phyloP scores from a whole-genome alignment of 1,140 invertebrate genomes.

The Drosophila sproati region DNA sequence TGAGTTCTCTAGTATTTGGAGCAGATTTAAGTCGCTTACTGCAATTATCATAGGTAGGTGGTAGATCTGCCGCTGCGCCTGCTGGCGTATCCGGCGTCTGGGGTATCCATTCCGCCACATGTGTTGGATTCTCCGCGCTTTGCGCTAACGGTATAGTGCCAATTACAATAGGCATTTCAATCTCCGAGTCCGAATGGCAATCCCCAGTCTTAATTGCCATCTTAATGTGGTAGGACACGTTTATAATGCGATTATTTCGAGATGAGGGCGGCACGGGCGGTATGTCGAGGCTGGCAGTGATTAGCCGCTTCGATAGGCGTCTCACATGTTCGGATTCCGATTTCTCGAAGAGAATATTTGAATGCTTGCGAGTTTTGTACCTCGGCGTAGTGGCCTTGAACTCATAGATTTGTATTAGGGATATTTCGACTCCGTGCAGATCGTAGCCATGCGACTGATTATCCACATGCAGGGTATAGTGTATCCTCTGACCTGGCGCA shows the following conservation, averaged over 20 bases:
- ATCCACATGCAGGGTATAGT: slow-evolving; percentile 58
- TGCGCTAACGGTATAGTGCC: slow-evolving; percentile 70
- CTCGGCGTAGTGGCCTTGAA: slow-evolving; percentile 55
- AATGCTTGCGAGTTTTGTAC: slow-evolving; percentile 38
- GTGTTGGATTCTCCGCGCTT: slow-evolving; percentile 53
- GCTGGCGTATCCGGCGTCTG: slow-evolving; percentile 69
- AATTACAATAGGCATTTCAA: slow-evolving; percentile 62
- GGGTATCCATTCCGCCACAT: slow-evolving; percentile 62
- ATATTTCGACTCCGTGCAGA: slow-evolving; percentile 43
- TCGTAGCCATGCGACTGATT: slow-evolving; percentile 69
- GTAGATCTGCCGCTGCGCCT: slow-evolving; percentile 57
- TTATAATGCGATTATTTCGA: slow-evolving; percentile 53
- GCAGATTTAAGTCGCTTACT: slow-evolving; percentile 40
- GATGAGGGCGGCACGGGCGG: slow-evolving; percentile 84
- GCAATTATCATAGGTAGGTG: slow-evolving; percentile 70
- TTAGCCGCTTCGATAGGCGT: slow-evolving; percentile 60
- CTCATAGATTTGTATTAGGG: slow-evolving; percentile 46
- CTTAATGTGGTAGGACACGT: slow-evolving; percentile 48
- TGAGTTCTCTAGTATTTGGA: not conserved
- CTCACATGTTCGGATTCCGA: slow-evolving; percentile 48
- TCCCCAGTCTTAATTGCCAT: slow-evolving; percentile 55
- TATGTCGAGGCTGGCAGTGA: slow-evolving; percentile 56
- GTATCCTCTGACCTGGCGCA: slow-evolving; percentile 69
- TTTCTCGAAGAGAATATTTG: slow-evolving; percentile 28
- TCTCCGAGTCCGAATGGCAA: slow-evolving; percentile 58